phyloP scores from a whole-genome alignment of 1,140 invertebrate genomes.

The Drosophila malerkotliana region DNA sequence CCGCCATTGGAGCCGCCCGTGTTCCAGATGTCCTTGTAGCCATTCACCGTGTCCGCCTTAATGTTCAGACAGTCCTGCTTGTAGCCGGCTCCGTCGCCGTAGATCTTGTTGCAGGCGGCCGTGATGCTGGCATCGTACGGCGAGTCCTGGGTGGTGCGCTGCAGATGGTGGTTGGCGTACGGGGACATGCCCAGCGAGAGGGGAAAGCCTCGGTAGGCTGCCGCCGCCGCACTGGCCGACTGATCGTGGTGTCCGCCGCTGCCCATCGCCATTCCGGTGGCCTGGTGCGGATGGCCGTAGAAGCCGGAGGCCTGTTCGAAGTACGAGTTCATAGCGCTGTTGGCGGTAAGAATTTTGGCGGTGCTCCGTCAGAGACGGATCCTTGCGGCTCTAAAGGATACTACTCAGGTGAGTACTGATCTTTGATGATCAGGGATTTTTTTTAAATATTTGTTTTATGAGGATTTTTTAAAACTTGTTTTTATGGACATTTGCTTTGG shows the following conservation, averaged over 20 bases:
- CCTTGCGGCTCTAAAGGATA: conserved; percentile 55
- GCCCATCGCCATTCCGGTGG: conserved; percentile 85
- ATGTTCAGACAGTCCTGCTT: conserved; percentile 85
- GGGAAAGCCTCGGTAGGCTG: conserved; percentile 92
- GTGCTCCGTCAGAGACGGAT: conserved; percentile 54
- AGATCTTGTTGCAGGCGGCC: conserved; percentile 90
- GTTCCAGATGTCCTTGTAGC: conserved; percentile 86
- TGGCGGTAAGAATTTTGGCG: conserved; percentile 84
- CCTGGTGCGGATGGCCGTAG: conserved; percentile 94
- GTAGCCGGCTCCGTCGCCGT: conserved; percentile 82
- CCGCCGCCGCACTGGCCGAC: conserved; percentile 87
- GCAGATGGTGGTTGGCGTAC: conserved; percentile 93
- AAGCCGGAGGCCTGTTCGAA: conserved; percentile 95
- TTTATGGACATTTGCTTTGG: conserved; percentile 23
- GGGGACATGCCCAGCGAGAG: conserved; percentile 93
- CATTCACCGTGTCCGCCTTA: conserved; percentile 85
- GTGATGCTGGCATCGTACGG: conserved; percentile 95
- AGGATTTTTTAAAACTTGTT: conserved; percentile 13
- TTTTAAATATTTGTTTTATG: background rate
- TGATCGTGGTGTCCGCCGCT: conserved; percentile 89
- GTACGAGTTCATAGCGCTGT: conserved; percentile 93
- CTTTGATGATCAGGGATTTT: background rate
- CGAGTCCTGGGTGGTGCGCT: conserved; percentile 92
- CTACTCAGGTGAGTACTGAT: background rate
- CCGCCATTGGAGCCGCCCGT: conserved; percentile 86